Base-by-base conservation (phyloP, 1,140 invertebrate genomes). In the Trichogramma pretiosum region DNA sequence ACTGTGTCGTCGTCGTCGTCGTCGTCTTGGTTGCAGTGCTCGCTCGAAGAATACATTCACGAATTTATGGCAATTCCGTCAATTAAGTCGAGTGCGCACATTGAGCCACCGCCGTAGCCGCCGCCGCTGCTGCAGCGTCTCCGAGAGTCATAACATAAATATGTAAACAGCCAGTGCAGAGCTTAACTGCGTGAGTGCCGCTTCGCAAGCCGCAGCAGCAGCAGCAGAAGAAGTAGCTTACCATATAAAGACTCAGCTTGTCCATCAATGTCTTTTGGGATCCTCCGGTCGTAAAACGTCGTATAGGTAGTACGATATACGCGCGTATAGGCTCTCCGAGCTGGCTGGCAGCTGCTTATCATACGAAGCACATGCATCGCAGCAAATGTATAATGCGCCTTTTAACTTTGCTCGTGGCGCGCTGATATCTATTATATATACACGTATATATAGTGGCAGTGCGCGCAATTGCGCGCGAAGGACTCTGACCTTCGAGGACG, bases 141-240 rank as follows among this genome's bases (percentile, higher is more conserved):
- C n/a, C n/a, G n/a, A n/a, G 59, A 67, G 65, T 69, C 65, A 69
- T 69, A 69, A 68, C 67, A 68, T 72, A 69, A 70, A 72, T 70
- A 70, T 70, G 69, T 70, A 68, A 72, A 64, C 57, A 52, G 60
- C 52, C 50, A 57, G 59, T n/a, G n/a, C n/a, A n/a, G n/a, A n/a
- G n/a, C n/a, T n/a, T n/a, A n/a, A n/a, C n/a, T n/a, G n/a, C n/a
- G n/a, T n/a, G n/a, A n/a, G 52, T 49, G 53, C 56, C 53, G 60
- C 52, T 5, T 58, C 55, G 23, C 43, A 52, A 53, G 54, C 50
- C 19, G 50, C 52, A 54, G 46, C 52, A 44, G 51, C 46, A 47
- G 46, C 48, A 49, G 49, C 46, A 45, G 28, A 33, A 2, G 16
- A 16, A 14, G 16, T 5, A 18, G 2, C 16, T 16, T 3, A 14